These are phyloP conservation scores for Ophioninae sp. DNA, from an alignment of 2,888 invertebrate species.

Conservation along the genomic window DNA sequence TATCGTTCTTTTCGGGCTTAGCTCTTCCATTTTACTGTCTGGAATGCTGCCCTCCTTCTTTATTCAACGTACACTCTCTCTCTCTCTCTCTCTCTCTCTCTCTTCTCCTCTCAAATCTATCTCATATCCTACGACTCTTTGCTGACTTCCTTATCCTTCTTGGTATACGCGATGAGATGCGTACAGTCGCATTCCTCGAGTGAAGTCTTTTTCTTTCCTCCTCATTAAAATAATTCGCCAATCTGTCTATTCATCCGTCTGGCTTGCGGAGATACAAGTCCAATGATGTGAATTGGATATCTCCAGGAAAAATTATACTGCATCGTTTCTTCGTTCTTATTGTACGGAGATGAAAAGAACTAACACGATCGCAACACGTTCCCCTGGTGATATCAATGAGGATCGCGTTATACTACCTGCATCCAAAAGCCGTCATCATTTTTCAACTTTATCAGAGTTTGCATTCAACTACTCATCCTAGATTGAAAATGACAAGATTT, in stretches of 20 bases:
- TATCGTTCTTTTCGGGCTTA: conserved; percentile 69
- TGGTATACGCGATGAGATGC: conserved; percentile 57
- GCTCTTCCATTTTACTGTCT: conserved; percentile 57
- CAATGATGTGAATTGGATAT: neutral
- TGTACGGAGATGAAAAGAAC: neutral
- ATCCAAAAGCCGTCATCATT: too few relatives aligned
- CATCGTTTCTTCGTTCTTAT: neutral
- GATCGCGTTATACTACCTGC: neutral
- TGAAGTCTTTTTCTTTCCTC: neutral
- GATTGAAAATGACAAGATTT: too few relatives aligned
- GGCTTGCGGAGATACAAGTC: neutral
- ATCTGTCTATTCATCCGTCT: conserved; percentile 3
- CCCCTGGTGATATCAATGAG: neutral
- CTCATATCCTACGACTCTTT: conserved; percentile 57
- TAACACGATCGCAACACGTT: neutral
- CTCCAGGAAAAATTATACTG: neutral
- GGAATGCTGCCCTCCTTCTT: conserved; percentile 54
- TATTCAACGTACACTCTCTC: conserved; percentile 35
- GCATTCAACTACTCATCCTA: too few relatives aligned
- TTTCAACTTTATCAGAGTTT: too few relatives aligned
- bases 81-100: conserved; percentile 14
- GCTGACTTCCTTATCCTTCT: conserved; percentile 56
- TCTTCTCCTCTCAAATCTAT: conserved; percentile 59
- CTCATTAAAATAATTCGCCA: conserved; percentile 22
- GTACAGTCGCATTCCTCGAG: neutral